phyloP scores from a whole-genome alignment of 2,797 vertebrate genomes.

The Eidolon dupreanum region DNA sequence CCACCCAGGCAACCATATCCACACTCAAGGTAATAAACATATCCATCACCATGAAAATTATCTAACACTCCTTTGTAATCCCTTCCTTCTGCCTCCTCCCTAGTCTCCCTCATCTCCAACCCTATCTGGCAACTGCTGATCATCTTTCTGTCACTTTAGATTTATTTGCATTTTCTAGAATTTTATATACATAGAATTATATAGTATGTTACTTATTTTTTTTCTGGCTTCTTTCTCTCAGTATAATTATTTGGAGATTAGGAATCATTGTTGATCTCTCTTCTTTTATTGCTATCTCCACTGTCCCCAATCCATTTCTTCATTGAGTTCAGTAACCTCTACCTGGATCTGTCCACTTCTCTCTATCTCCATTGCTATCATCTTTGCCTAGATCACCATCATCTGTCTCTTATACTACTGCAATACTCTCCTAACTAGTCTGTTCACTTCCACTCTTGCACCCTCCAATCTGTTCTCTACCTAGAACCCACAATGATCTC shows the following conservation, averaged over 20 bases:
- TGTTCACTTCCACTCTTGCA: background rate
- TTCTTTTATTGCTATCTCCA: background rate
- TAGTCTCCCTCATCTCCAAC: background rate
- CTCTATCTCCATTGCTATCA: background rate
- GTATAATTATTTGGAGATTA: slow-evolving; percentile 28
- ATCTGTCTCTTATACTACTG: background rate
- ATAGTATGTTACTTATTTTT: background rate
- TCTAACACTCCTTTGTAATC: background rate
- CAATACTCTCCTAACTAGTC: background rate
- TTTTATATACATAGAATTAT: background rate
- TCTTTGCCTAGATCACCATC: background rate
- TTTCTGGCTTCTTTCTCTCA: background rate
- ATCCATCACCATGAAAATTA: background rate
- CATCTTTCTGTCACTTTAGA: background rate
- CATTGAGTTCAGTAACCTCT: background rate
- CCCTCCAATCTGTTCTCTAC: background rate
- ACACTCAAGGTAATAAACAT: background rate
- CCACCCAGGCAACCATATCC: background rate
- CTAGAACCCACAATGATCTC: background rate
- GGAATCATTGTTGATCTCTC: background rate
- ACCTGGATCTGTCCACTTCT: background rate
- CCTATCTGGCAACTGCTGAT: background rate
- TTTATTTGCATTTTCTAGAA: slow-evolving; percentile 32
- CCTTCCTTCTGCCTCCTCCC: background rate
- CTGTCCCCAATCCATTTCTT: background rate